Conservation (phyloP, 2,888 invertebrate species). For the Megamerina dolium region DNA sequence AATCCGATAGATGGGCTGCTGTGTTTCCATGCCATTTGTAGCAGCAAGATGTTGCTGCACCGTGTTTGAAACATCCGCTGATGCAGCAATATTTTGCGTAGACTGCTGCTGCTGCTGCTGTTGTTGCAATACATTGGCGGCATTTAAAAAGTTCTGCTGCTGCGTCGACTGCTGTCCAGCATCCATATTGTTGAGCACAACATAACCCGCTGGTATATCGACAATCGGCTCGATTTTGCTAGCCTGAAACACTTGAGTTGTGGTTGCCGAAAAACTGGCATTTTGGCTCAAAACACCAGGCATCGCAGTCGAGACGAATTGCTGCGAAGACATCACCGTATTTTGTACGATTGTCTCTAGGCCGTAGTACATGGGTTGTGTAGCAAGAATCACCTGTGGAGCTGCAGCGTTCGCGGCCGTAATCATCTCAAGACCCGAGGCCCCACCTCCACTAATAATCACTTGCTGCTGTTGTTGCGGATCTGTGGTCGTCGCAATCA, state of each 20-base stretch:
- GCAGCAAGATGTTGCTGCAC: conserved; percentile 22
- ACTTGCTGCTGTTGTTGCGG: conserved; percentile 31
- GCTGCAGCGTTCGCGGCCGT: conserved; percentile 22
- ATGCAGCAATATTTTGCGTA: conserved; percentile 17
- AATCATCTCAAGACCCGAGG: conserved; percentile 34
- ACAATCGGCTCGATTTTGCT: conserved; percentile 78
- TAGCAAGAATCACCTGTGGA: conserved; percentile 55
- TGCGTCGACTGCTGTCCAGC: conserved; percentile 17
- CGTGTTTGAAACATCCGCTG: conserved; percentile 19
- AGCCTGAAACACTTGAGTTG: conserved; percentile 60
- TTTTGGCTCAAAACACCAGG: conserved; percentile 74
- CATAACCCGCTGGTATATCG: conserved; percentile 67
- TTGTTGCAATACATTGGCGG: conserved; percentile 10
- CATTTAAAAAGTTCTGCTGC: conserved; percentile 11
- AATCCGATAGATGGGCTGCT: conserved; percentile 27
- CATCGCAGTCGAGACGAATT: conserved; percentile 74
- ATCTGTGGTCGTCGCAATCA: conserved; percentile 51
- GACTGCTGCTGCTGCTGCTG: conserved; percentile 15
- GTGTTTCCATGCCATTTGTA: conserved; percentile 18
- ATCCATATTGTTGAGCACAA: conserved; percentile 61
- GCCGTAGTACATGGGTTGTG: conserved; percentile 75
- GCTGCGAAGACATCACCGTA: conserved; percentile 84
- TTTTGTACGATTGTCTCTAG: conserved; percentile 82
- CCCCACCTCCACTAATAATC: conserved; percentile 31
- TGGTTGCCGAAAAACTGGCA: conserved; percentile 78